These are phyloP conservation scores for Toxotes jaculatrix DNA, from an alignment of 2,113 vertebrate genomes.

Conservation along the genomic window DNA sequence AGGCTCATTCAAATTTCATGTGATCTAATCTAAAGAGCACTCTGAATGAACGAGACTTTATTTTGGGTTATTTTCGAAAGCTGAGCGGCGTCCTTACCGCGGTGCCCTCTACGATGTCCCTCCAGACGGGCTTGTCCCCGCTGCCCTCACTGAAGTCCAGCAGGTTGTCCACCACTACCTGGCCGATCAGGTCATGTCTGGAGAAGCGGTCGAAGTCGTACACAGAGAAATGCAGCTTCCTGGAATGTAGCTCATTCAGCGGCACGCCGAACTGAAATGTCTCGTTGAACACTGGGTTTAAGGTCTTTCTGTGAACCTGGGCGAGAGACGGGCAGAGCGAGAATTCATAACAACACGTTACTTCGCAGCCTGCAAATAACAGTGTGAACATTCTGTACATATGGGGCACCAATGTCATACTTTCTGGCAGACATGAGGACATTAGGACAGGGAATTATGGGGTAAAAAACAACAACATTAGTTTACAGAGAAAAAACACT, in stretches of 20 bases:
- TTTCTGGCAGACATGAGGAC: not conserved
- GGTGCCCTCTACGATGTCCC: conserved; percentile 92
- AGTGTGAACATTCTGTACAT: not conserved
- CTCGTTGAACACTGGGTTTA: conserved; percentile 95
- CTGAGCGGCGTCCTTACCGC: conserved; percentile 84
- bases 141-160: conserved; percentile 93
- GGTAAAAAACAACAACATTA: not conserved
- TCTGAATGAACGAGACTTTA: conserved; percentile 7
- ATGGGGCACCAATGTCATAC: not conserved
- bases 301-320: conserved; percentile 93
- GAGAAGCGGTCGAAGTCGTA: conserved; percentile 97
- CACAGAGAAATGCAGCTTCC: conserved; percentile 94
- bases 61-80: not conserved
- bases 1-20: conserved; percentile 26
- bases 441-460: not conserved
- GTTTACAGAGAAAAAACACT: not conserved
- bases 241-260: conserved; percentile 90
- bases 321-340: not conserved
- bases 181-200: conserved; percentile 94
- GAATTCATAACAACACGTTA: not conserved
- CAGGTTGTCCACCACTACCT: conserved; percentile 95
- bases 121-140: conserved; percentile 91
- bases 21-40: not conserved
- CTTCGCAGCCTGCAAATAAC: not conserved
- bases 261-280: conserved; percentile 94